Evolutionary conservation across 2,113 vertebrate genomes (phyloP), one percentile per base, ranked within the genome.

Genomic region (Erpornis zantholeuca): DNA sequence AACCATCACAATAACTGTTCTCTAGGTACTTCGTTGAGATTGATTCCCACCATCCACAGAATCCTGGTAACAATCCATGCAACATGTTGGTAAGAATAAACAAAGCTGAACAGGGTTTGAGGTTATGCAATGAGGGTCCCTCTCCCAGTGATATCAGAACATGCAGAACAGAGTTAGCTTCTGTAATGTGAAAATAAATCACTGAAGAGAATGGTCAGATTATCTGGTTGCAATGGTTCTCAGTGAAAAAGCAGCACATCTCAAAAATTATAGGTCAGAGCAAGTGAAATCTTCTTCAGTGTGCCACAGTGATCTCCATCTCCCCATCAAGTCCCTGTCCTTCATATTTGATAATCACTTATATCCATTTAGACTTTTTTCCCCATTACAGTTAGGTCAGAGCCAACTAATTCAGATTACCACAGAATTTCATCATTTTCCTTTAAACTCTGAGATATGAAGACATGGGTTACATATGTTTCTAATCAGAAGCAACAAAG

Each of bases 61-160:
- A n/a, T 7, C 8, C 33, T 50, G 31, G 69, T 31, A 78, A 64
- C 21, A 82, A 52, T 47, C 36, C 35, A 38, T 29, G 49, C 12
- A 53, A 31, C 20, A 8, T 16, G 12, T n/a, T 63, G 50, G 8
- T 42, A 80, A 64, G 40, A 85, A 71, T n/a, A 65, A 80, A 56
- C 31, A 76, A 93, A 90, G 31, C 7, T 6, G 7, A 80, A 64
- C 0, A 1, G 20, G 5, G 15, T 50, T 92, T 82, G 64, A 68
- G 22, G 25, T 76, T 44, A 28, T 31, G 17, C n/a, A 78, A 70
- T 0, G 0, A 72, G n/a, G 33, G 10, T 85, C 15, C 36, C 11
- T 68, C 36, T 82, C 59, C 33, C 38, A 61, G 2, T 20, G 31
- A 38, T 18, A 66, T 33, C 66, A 85, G 50, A 29, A 66, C 12